These are phyloP conservation scores for Prosopocoilus inquinatus DNA, from an alignment of 2,888 invertebrate species.

Conservation along the genomic window DNA sequence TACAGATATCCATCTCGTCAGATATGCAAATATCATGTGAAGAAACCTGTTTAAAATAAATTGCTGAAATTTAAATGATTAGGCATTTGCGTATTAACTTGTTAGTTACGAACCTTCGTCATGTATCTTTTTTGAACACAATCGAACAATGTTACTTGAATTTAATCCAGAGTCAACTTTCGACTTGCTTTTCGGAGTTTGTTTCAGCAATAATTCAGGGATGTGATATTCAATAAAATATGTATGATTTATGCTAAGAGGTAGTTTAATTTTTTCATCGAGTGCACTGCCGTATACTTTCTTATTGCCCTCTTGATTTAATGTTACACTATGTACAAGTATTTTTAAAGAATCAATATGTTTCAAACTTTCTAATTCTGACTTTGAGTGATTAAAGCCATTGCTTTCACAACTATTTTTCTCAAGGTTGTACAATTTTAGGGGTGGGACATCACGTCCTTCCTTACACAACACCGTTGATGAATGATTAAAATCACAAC, in stretches of 20 bases:
- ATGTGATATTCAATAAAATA: slow-evolving; percentile 53
- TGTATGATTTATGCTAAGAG: slow-evolving; percentile 37
- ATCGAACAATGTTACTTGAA: slow-evolving; percentile 41
- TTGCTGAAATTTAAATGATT: slow-evolving; percentile 39
- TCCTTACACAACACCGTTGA: slow-evolving; percentile 9
- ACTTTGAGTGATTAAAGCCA: not conserved
- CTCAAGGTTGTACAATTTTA: slow-evolving; percentile 19
- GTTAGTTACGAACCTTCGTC: slow-evolving; percentile 43
- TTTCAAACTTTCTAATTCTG: slow-evolving; percentile 28
- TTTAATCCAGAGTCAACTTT: slow-evolving; percentile 45
- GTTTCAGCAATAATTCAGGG: slow-evolving; percentile 41
- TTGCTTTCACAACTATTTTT: not conserved
- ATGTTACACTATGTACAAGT: slow-evolving; percentile 46
- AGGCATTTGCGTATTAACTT: not conserved
- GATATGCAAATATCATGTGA: slow-evolving; percentile 49
- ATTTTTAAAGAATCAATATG: slow-evolving; percentile 51
- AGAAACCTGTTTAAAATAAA: slow-evolving; percentile 51
- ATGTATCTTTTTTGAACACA: slow-evolving; percentile 48
- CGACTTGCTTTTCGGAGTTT: slow-evolving; percentile 34
- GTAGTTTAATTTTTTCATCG: slow-evolving; percentile 24
- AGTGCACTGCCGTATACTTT: slow-evolving; percentile 23
- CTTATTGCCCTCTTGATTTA: slow-evolving; percentile 50
- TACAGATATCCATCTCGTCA: slow-evolving; percentile 37
- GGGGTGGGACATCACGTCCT: slow-evolving; percentile 16
- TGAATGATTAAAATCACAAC: slow-evolving; percentile 21